Evolutionary conservation across 1,140 invertebrate species (phyloP).

Genomic region (Pseudachorutes palmiensis): DNA sequence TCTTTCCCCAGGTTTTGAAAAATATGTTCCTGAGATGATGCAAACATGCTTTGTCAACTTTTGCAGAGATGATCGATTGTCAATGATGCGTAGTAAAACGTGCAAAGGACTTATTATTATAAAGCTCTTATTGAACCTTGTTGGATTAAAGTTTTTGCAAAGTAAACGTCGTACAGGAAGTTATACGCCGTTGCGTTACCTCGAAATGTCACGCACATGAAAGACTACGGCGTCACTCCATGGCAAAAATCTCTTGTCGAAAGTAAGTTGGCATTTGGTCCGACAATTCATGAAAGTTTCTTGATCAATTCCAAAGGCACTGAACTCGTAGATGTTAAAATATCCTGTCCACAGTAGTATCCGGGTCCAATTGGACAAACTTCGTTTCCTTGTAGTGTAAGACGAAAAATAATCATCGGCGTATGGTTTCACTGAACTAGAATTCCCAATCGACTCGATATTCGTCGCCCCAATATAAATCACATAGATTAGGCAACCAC

Average conservation of each 20-base stretch:
- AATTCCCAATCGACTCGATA: too few species aligned
- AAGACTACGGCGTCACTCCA: conserved; percentile 25
- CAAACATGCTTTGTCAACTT: too few species aligned
- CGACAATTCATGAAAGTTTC: conserved; percentile 15
- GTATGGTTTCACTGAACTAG: too few species aligned
- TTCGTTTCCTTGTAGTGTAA: not conserved
- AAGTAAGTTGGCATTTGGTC: conserved; percentile 19
- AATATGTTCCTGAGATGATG: too few species aligned
- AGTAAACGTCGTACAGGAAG: too few species aligned
- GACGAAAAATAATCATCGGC: not conserved
- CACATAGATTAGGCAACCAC: conserved; percentile 1
- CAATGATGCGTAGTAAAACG: too few species aligned
- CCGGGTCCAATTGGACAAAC: not conserved
- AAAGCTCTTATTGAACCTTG: too few species aligned
- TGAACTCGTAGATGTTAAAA: conserved; percentile 10
- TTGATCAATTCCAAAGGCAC: conserved; percentile 1
- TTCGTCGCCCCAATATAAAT: not conserved
- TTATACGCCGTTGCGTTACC: not conserved
- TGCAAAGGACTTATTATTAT: too few species aligned
- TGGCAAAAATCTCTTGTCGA: conserved; percentile 11
- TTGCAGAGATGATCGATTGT: too few species aligned
- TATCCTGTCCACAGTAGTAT: conserved; percentile 27
- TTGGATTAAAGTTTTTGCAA: too few species aligned
- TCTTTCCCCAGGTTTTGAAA: too few species aligned
- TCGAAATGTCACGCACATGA: conserved; percentile 18